Percentiles rank a stretch among this genome's conserved stretches.
phyloP scores from a whole-genome alignment of 23 tunicate genomes.

The Trididemnum nubilum region DNA sequence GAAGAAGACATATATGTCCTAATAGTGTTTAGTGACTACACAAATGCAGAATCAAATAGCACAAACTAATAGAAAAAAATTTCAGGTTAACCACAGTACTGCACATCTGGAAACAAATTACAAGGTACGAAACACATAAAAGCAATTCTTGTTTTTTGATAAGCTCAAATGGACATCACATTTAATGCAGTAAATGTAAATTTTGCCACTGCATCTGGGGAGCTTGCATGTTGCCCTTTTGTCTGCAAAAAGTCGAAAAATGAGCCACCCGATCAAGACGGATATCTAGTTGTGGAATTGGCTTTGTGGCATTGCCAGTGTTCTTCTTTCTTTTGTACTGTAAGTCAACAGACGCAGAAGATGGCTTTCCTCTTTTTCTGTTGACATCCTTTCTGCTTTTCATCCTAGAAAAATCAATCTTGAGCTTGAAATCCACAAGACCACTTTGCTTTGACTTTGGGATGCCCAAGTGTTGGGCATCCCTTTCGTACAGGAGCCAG shows the following conservation, averaged over 20 bases:
- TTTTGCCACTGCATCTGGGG: constrained; percentile 28
- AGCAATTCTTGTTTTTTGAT: constrained; percentile 7
- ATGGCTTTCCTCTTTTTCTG: constrained; percentile 15
- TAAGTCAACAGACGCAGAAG: neutral
- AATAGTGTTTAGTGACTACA: no score
- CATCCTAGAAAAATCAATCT: neutral
- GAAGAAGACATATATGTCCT: no score
- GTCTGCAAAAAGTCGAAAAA: neutral
- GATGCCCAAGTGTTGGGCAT: neutral
- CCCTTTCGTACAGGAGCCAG: constrained; percentile 15
- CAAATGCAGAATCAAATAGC: no score
- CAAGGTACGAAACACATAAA: neutral
- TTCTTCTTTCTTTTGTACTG: constrained; percentile 10
- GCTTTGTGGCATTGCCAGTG: neutral
- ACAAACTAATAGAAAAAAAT: no score
- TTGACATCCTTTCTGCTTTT: neutral
- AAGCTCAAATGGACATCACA: constrained; percentile 21
- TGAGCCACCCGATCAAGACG: constrained; percentile 14
- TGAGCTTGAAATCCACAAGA: neutral
- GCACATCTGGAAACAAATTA: neutral
- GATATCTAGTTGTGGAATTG: constrained; percentile 9
- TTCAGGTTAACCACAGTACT: no score
- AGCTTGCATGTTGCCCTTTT: neutral
- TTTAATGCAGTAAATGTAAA: constrained; percentile 16
- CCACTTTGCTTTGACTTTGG: neutral